Percentiles rank a stretch among this genome's conserved stretches.
These are phyloP conservation scores for Pristionchus fissidentatus DNA, from an alignment of 2,888 invertebrate species.

Conservation along the genomic window DNA sequence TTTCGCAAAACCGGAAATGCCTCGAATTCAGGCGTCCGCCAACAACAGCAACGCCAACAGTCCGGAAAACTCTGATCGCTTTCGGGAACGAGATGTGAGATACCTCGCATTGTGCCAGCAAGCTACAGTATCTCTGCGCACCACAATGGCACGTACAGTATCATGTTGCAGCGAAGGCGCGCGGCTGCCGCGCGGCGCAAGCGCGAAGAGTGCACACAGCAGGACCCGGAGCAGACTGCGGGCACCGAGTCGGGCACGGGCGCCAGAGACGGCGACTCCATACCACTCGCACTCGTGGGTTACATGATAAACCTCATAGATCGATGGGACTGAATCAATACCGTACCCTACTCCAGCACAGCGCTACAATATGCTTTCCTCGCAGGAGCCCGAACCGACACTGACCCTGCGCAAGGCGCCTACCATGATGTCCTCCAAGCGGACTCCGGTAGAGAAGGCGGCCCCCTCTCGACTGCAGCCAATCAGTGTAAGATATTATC, in stretches of 20 bases:
- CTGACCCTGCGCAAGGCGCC: background rate
- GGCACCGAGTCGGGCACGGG: background rate
- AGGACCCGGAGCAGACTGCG: too few species aligned
- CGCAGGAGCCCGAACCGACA: constrained; percentile 11
- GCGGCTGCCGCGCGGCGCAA: background rate
- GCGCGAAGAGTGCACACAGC: background rate
- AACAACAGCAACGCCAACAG: constrained; percentile 44
- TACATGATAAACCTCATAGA: too few species aligned
- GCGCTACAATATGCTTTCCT: background rate
- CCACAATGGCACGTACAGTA: background rate
- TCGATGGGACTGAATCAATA: background rate
- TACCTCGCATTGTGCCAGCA: background rate
- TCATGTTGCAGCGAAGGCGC: background rate
- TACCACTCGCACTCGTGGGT: constrained; percentile 10
- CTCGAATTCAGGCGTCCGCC: constrained; percentile 31
- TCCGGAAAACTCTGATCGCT: constrained; percentile 26
- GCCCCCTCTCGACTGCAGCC: background rate
- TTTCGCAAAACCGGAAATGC: background rate
- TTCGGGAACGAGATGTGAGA: constrained; percentile 9
- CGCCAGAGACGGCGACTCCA: constrained; percentile 20
- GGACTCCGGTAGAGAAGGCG: constrained; percentile 23
- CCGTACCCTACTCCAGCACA: background rate
- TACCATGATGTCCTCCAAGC: background rate
- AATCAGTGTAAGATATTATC: background rate
- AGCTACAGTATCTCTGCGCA: background rate